These are phyloP conservation scores for Platorchestia sp. DNA, from an alignment of 1,140 invertebrate genomes.

Conservation along the genomic window DNA sequence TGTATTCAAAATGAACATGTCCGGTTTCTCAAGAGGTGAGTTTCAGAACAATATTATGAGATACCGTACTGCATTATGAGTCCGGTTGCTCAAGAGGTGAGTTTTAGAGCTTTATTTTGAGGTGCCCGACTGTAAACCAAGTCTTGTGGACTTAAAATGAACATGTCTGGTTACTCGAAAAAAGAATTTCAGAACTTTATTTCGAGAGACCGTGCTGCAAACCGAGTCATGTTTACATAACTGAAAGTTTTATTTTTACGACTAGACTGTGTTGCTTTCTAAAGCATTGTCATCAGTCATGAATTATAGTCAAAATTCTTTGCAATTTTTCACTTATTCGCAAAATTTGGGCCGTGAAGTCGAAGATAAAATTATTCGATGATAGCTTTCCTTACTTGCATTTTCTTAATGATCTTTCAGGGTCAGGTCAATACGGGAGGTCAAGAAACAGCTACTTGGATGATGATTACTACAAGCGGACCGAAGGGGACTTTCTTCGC, in stretches of 20 bases:
- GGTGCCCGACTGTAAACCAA: too few species aligned
- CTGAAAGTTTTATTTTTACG: background rate
- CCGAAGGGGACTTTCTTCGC: slow-evolving; percentile 31
- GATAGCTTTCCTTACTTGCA: background rate
- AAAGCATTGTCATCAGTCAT: background rate
- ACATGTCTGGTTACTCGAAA: background rate
- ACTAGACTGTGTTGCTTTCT: background rate
- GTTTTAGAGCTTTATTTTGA: background rate
- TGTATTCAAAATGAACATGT: background rate
- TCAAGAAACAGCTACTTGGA: background rate
- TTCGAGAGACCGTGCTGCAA: too few species aligned
- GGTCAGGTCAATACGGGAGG: slow-evolving; percentile 23
- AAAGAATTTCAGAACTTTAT: background rate
- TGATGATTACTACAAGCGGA: slow-evolving; percentile 28
- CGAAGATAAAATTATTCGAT: too few species aligned
- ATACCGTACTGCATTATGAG: background rate
- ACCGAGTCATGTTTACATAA: too few species aligned
- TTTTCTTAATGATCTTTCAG: background rate
- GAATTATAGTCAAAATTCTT: background rate
- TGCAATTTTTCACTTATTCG: too few species aligned
- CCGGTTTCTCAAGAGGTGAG: background rate
- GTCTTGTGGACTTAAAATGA: background rate
- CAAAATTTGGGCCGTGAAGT: background rate
- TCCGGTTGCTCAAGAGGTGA: background rate
- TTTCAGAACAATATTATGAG: background rate